phyloP scores from a whole-genome alignment of 2,888 invertebrate species.

The Nemoura dubitans region DNA sequence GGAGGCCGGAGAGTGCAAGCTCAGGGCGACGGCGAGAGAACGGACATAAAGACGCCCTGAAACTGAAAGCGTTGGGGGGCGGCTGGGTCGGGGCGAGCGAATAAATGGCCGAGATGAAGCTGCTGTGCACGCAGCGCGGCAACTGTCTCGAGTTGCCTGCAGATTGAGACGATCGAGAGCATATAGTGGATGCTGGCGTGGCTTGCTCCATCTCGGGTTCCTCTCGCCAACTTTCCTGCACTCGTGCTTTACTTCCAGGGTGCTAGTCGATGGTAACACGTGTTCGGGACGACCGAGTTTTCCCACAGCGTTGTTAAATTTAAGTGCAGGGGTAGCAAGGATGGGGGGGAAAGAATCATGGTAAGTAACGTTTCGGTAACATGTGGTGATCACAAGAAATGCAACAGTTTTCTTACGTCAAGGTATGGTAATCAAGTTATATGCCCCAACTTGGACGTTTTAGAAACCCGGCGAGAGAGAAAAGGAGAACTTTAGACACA shows the following conservation, averaged over 20 bases:
- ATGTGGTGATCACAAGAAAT: conserved; percentile 12
- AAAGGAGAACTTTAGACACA: not conserved
- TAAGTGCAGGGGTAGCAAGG: conserved; percentile 5
- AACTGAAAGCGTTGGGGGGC: no score
- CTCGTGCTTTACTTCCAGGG: not conserved
- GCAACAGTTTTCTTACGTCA: not conserved
- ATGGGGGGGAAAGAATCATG: conserved; percentile 1
- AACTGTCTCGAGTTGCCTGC: not conserved
- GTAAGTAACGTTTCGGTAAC: not conserved
- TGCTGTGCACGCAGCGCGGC: no score
- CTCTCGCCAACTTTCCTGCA: not conserved
- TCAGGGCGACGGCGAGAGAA: no score
- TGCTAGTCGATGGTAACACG: conserved; percentile 9
- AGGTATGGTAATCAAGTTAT: not conserved
- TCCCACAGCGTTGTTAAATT: conserved; percentile 29
- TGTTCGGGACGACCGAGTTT: conserved; percentile 17
- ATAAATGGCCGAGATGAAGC: no score
- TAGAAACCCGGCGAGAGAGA: not conserved
- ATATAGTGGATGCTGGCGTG: not conserved
- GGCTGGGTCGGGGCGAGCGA: no score
- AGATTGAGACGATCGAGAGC: not conserved
- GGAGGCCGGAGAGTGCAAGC: no score
- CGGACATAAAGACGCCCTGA: not conserved
- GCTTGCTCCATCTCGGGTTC: not conserved
- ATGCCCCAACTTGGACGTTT: not conserved